A percentile compares a stretch with the other conserved stretches of the same genome.
phyloP scores from a whole-genome alignment of 2,113 vertebrate species.

The Hucho hucho region DNA sequence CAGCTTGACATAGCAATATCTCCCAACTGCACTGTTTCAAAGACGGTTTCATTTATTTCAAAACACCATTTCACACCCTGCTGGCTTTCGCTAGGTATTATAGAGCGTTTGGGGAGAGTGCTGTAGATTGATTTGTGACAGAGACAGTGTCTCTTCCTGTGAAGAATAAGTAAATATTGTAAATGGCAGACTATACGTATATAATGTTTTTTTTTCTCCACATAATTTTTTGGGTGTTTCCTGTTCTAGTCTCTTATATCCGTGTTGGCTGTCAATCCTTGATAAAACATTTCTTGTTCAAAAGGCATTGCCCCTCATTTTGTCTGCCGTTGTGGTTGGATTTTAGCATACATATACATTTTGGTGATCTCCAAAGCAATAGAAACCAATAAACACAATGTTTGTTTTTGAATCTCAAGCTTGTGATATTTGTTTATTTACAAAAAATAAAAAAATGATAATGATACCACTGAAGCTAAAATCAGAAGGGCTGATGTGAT shows the following conservation, averaged over 20 bases:
- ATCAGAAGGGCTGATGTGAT: neutral
- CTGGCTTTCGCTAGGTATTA: constrained; percentile 97
- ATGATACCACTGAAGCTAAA: neutral
- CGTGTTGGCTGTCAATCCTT: constrained; percentile 76
- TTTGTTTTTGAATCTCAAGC: neutral
- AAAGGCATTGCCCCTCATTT: constrained; percentile 12
- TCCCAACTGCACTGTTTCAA: constrained; percentile 90
- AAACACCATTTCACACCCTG: constrained; percentile 99
- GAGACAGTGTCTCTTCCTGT: constrained; percentile 91
- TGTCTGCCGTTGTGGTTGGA: neutral
- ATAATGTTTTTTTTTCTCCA: constrained; percentile 81
- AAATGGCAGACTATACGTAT: constrained; percentile 94
- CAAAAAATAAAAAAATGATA: no score
- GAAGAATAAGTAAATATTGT: constrained; percentile 99
- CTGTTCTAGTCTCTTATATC: constrained; percentile 73
- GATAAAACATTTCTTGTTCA: constrained; percentile 69
- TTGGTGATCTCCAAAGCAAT: neutral
- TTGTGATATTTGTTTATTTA: neutral
- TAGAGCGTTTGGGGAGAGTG: constrained; percentile 92
- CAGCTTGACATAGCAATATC: constrained; percentile 98
- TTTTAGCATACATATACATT: constrained; percentile 6
- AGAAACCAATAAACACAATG: neutral
- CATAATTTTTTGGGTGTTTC: constrained; percentile 46
- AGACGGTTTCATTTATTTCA: constrained; percentile 99
- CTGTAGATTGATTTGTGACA: constrained; percentile 99